Base-by-base conservation (phyloP, 2,888 invertebrate genomes). In the Ctenicera cuprea region DNA sequence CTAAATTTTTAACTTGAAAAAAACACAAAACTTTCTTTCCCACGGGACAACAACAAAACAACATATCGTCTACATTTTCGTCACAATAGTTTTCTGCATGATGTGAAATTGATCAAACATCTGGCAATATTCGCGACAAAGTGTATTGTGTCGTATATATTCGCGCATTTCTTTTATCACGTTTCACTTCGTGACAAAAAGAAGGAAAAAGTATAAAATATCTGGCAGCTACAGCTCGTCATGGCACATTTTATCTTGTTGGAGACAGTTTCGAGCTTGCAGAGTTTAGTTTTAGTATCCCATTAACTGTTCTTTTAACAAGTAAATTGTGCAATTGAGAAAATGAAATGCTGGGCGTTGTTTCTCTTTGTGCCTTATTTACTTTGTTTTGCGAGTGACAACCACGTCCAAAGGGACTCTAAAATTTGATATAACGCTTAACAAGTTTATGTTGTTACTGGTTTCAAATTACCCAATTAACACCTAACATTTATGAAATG, bases 21-120 rank as follows among this genome's bases (percentile, higher is more conserved):
- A 48, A 48, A 48, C 18, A 11, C 20, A 9, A 45, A 16, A 45
- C 1, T 48, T 9, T 33, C 5, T 9, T 16, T 18, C 11, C 3
- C 18, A 48, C 1, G n/a, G 22, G 12, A 54, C 14, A n/a, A 16
- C 30, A 54, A 54, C 22, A 54, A 54, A 14, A 33, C 22, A 50
- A 54, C 54, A 26, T 33, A 54, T 54, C 33, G n/a, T 33, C 45
- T 0, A 54, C 54, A 54, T 54, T 54, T 30, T 54, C 33, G 59
- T 38, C 18, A 59, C 59, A 38, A 37, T 59, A 38, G 37, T 18
- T 45, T 63, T 45, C 63, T 33, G 48, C 26, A 30, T 30, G 63
- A 63, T 45, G 63, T 37, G 45, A 45, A 63, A 63, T 63, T 63
- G 63, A 45, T 43, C 63, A 63, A 43, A 63, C 61, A 61, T 61